phyloP scores from a whole-genome alignment of 2,797 vertebrate genomes.

The Microchirus variegatus region DNA sequence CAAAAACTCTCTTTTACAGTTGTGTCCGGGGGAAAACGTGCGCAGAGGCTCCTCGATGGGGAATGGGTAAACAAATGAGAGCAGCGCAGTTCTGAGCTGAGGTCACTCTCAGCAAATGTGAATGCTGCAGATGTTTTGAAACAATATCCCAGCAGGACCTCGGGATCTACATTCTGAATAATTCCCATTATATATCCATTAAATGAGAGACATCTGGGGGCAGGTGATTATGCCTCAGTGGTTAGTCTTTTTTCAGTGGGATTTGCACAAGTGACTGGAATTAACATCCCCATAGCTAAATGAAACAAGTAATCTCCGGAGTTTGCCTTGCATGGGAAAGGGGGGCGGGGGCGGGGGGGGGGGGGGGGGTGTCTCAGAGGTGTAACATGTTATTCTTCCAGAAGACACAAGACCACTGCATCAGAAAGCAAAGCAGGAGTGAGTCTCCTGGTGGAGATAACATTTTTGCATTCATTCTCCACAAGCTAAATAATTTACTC shows the following conservation, averaged over 20 bases:
- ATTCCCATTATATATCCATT: slow-evolving; percentile 67
- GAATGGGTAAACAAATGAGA: slow-evolving; percentile 11
- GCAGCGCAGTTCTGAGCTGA: slow-evolving; percentile 5
- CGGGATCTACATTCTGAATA: slow-evolving; percentile 59
- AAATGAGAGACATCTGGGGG: slow-evolving; percentile 72
- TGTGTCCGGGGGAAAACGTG: not conserved
- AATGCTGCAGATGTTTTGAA: slow-evolving; percentile 19
- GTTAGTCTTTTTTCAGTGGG: slow-evolving; percentile 56
- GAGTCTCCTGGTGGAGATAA: slow-evolving; percentile 49
- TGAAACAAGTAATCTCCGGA: slow-evolving; percentile 79
- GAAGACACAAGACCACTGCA: slow-evolving; percentile 41
- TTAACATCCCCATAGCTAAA: slow-evolving; percentile 77
- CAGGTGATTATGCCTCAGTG: slow-evolving; percentile 69
- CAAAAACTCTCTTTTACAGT: not conserved
- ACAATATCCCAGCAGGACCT: slow-evolving; percentile 37
- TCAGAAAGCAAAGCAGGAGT: slow-evolving; percentile 28
- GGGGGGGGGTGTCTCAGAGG: slow-evolving; percentile 37
- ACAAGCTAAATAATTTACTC: slow-evolving; percentile 61
- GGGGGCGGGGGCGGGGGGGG: slow-evolving; percentile 29
- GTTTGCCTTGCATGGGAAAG: slow-evolving; percentile 52
- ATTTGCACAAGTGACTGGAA: slow-evolving; percentile 73
- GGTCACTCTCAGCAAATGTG: slow-evolving; percentile 9
- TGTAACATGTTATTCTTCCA: slow-evolving; percentile 59
- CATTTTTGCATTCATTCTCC: slow-evolving; percentile 44
- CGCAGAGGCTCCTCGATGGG: not conserved